Percentiles rank a stretch among this genome's conserved stretches.
Evolutionary conservation across 2,888 invertebrate genomes (phyloP).

Genomic region (Pseudococcus jackbeardsleyi): DNA sequence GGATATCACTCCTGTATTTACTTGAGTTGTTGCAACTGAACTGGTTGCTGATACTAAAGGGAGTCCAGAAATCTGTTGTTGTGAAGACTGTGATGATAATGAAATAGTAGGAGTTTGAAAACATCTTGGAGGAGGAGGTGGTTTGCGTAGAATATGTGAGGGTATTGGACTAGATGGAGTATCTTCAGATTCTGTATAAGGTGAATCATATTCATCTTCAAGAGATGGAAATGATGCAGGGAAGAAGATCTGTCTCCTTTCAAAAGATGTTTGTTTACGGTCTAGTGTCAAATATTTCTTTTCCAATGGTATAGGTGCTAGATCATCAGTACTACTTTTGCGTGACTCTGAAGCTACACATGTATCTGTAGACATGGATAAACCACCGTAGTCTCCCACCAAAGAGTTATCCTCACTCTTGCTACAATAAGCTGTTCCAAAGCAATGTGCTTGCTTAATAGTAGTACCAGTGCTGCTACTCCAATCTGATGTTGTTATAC

Average conservation of each 20-base stretch:
- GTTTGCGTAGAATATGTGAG: conserved; percentile 62
- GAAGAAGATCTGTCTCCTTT: conserved; percentile 47
- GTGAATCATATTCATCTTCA: conserved; percentile 68
- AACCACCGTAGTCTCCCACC: conserved; percentile 67
- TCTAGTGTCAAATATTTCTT: conserved; percentile 59
- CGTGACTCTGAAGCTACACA: conserved; percentile 66
- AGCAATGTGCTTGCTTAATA: conserved; percentile 74
- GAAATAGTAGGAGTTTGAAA: background rate
- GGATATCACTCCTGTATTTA: background rate
- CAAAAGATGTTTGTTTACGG: conserved; percentile 54
- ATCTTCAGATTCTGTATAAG: conserved; percentile 68
- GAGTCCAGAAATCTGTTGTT: background rate
- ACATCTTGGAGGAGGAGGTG: conserved; percentile 56
- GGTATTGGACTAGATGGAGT: conserved; percentile 67
- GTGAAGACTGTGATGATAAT: background rate
- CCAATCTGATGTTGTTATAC: conserved; percentile 88
- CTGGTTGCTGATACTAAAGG: background rate
- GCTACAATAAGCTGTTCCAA: conserved; percentile 60
- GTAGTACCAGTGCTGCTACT: conserved; percentile 89
- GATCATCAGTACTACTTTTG: conserved; percentile 61
- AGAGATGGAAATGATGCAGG: conserved; percentile 62
- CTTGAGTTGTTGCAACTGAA: background rate
- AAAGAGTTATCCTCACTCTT: conserved; percentile 68
- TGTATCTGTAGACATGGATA: conserved; percentile 68
- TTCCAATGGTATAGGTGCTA: conserved; percentile 36